phyloP scores from a whole-genome alignment of 2,113 vertebrate species.

The Leucopsar rothschildi region DNA sequence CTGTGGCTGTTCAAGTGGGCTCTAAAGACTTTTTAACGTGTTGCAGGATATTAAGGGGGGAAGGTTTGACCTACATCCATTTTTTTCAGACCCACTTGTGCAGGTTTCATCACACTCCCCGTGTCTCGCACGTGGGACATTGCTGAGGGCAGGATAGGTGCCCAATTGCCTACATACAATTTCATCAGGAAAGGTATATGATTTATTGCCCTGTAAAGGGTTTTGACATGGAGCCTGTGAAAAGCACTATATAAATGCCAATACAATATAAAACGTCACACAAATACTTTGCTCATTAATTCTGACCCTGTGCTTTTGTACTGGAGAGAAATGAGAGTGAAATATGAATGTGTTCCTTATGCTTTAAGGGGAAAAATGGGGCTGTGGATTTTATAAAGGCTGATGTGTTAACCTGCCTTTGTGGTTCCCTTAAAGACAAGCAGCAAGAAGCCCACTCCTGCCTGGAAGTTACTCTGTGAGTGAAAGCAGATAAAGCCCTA shows the following conservation, averaged over 20 bases:
- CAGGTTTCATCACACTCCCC: slow-evolving; percentile 42
- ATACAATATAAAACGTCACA: slow-evolving; percentile 58
- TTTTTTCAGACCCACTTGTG: slow-evolving; percentile 39
- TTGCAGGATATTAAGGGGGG: slow-evolving; percentile 51
- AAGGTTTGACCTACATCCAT: slow-evolving; percentile 52
- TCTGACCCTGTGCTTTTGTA: slow-evolving; percentile 17
- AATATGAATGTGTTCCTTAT: slow-evolving; percentile 43
- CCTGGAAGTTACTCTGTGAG: neutral
- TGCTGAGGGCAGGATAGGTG: slow-evolving; percentile 48
- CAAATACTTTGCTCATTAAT: slow-evolving; percentile 60
- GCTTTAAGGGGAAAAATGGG: slow-evolving; percentile 25
- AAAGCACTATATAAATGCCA: slow-evolving; percentile 64
- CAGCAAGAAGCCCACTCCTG: neutral
- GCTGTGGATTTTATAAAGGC: slow-evolving; percentile 42
- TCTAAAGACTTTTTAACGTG: slow-evolving; percentile 38
- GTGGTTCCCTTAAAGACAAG: neutral
- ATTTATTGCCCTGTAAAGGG: slow-evolving; percentile 58
- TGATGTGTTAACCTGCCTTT: slow-evolving; percentile 1
- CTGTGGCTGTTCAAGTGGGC: slow-evolving; percentile 55
- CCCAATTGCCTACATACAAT: slow-evolving; percentile 35
- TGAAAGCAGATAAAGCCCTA: neutral
- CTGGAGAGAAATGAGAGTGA: slow-evolving; percentile 23
- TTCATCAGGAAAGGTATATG: slow-evolving; percentile 49
- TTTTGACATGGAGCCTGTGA: slow-evolving; percentile 51
- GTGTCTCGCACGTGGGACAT: neutral